Evolutionary conservation across 2,113 vertebrate species (phyloP), one percentile per base, ranked within the genome.

Genomic region (Aphyosemion australe): DNA sequence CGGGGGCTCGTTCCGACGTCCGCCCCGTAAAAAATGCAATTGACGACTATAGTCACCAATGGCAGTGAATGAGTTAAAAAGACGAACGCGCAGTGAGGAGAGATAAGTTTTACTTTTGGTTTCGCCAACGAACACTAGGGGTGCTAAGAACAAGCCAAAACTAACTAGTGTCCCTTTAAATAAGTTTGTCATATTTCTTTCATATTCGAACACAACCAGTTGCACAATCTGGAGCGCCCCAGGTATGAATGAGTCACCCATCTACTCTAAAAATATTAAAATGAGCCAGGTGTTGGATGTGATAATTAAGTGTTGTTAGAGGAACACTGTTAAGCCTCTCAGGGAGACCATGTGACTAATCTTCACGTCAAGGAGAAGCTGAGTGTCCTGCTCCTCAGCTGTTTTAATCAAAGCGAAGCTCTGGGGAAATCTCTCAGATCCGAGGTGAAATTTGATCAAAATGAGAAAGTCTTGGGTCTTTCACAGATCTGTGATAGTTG

Each of bases 221-320:
- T 55, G 45, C 67, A 47, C 60, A 34, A 49, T 53, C 39, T n/a
- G 62, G 71, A 69, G 71, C 59, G 43, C 48, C 57, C 39, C 32
- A 66, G 67, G 50, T 55, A 66, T 53, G 60, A 78, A 80, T 12
- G n/a, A 78, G 65, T n/a, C 74, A 57, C 47, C 41, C 18, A 53
- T 67, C 54, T 68, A 3, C 4, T 34, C 53, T 41, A 46, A 64
- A 51, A 51, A 57, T 65, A 60, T 59, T 66, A 61, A 71, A 74
- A 69, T 45, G 68, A 71, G 51, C 61, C 54, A 71, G 76, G 66
- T 69, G 61, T 66, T 72, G 48, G 56, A 80, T 51, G 55, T 54
- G 65, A 72, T 80, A 86, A 85, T 79, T 61, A 76, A 65, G 37
- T 61, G 57, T 64, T 74, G 51, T 57, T 58, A 48, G 37, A 68